Evolutionary conservation across 1,140 invertebrate species (phyloP).

Genomic region (Cyphomyrmex costatus): DNA sequence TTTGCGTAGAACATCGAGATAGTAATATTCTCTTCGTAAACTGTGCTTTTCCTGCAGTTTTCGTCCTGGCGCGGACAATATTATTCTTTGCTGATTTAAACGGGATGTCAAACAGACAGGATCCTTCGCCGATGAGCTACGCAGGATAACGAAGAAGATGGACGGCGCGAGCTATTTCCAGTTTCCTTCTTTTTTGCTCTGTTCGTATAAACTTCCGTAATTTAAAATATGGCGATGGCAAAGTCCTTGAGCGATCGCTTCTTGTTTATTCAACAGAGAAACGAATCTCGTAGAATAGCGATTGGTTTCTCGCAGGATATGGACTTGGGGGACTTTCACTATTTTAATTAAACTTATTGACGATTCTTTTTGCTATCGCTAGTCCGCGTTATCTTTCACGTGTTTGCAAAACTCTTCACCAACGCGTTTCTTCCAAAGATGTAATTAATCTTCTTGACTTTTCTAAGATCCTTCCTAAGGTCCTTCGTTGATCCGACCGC

Average conservation of each 20-base stretch:
- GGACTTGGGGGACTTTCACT: conserved; percentile 36
- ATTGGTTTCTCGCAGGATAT: conserved; percentile 13
- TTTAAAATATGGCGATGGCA: conserved; percentile 51
- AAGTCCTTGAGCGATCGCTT: conserved; percentile 29
- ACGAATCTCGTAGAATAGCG: conserved; percentile 27
- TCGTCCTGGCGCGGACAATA: conserved; percentile 36
- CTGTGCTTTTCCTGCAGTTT: conserved; percentile 15
- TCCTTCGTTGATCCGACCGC: conserved; percentile 50
- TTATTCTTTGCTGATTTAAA: conserved; percentile 59
- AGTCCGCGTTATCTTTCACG: conserved; percentile 33
- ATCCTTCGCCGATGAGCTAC: conserved; percentile 35
- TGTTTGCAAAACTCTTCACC: conserved; percentile 39
- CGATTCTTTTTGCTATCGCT: conserved; percentile 28
- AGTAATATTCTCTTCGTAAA: conserved; percentile 30
- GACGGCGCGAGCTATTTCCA: conserved; percentile 23
- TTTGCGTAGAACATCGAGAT: conserved; percentile 27
- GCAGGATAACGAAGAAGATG: conserved; percentile 36
- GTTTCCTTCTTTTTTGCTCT: background rate
- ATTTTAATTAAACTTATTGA: conserved; percentile 64
- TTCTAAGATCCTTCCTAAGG: conserved; percentile 49
- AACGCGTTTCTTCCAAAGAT: conserved; percentile 43
- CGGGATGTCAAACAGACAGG: conserved; percentile 48
- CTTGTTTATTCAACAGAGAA: conserved; percentile 44
- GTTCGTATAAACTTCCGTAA: conserved; percentile 48
- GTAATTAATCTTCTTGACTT: conserved; percentile 64